Conservation (phyloP, 1,140 invertebrate species). For the Gonioctena quinquepunctata region DNA sequence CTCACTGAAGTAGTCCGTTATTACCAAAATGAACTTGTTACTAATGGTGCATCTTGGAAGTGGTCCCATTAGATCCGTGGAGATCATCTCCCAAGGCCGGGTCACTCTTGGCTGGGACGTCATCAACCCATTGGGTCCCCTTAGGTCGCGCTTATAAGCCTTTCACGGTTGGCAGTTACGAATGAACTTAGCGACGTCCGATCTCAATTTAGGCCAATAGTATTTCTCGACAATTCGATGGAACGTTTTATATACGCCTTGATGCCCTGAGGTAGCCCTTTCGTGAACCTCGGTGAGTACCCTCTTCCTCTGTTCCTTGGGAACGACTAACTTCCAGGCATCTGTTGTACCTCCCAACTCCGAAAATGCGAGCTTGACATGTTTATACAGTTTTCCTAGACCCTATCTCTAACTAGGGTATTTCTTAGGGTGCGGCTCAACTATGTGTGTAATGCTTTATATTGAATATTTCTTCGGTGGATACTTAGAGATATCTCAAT, state of each 20-base stretch:
- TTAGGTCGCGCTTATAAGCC: slow-evolving; percentile 38
- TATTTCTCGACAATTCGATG: slow-evolving; percentile 24
- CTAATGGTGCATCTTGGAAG: slow-evolving; percentile 7
- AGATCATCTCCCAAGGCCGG: slow-evolving; percentile 41
- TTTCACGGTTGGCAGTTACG: slow-evolving; percentile 39
- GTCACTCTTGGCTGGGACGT: slow-evolving; percentile 13
- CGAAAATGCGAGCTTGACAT: too few species aligned
- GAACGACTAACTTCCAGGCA: slow-evolving; percentile 29
- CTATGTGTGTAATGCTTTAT: too few species aligned
- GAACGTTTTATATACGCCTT: slow-evolving; percentile 42
- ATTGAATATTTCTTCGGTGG: too few species aligned
- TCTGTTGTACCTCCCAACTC: neutral
- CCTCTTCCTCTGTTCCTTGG: slow-evolving; percentile 17
- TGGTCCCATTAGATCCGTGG: slow-evolving; percentile 45
- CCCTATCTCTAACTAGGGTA: too few species aligned
- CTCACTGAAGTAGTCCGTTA: slow-evolving; percentile 8
- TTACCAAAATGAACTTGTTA: slow-evolving; percentile 4
- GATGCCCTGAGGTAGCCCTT: slow-evolving; percentile 26
- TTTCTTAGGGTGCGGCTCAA: too few species aligned
- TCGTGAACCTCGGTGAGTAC: slow-evolving; percentile 23
- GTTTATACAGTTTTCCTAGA: too few species aligned
- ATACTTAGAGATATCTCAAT: too few species aligned
- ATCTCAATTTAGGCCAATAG: slow-evolving; percentile 45
- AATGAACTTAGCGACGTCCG: slow-evolving; percentile 38
- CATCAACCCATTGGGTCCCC: slow-evolving; percentile 40